Base-by-base conservation (phyloP, 2,888 invertebrate species). In the Drosophila kokeensis region DNA sequence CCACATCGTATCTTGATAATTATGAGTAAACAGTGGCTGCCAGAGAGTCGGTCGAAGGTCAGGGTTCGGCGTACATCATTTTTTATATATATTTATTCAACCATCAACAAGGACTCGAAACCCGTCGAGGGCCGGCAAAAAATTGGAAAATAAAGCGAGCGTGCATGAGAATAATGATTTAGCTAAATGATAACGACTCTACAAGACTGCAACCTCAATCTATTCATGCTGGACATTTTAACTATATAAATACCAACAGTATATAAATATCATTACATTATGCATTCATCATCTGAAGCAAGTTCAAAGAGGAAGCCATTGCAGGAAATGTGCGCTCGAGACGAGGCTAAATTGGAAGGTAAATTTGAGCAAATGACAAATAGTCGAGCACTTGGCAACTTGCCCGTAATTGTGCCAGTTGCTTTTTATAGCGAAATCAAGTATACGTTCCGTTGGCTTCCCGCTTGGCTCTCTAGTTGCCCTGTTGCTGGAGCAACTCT, bases 1-100 rank as follows among this genome's bases (percentile, higher is more conserved):
- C 50, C n/a, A 50, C 29, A 50, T 59, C 61, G 13, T 30, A 65
- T 72, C 68, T 52, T 27, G 55, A 63, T 68, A 74, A 54, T 40
- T 29, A 65, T 68, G 42, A 40, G 45, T 42, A 60, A 65, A 60
- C 36, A 62, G 13, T 63, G 30, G 45, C 42, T 40, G 48, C n/a
- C 30, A n/a, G 15, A 8, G 42, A 2, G 1, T 21, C 15, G 13
- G 15, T 42, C 49, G 36, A 66, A 63, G 66, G 72, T 79, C 75
- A 68, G 65, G 69, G 53, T 55, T 67, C 66, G 69, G 18, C 54
- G 45, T 24, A 24, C 48, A 69, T 38, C 21, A 53, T 59, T 48
- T 21, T 21, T 7, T 7, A 24, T 42, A 24, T 42, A 38, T 50
- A 40, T 36, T 34, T 15, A 49, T 49, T 49, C 13, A 32, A n/a